Conservation (phyloP, 2,113 vertebrate genomes). For the Microcebus jonahi region DNA sequence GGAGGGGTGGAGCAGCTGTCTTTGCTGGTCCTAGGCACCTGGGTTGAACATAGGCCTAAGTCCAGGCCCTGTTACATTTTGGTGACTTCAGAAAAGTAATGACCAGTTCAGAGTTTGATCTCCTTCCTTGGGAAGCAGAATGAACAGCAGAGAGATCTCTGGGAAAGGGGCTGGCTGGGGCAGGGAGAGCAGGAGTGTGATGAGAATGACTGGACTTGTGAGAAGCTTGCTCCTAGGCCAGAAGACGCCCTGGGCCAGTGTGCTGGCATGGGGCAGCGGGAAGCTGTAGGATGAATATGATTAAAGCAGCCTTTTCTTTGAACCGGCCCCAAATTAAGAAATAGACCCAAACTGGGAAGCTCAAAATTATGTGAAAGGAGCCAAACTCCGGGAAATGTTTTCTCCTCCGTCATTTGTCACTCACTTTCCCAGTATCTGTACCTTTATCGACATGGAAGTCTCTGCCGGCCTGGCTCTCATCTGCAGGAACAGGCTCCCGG, state of each 20-base stretch:
- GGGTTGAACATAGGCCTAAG: neutral
- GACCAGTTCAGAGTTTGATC: neutral
- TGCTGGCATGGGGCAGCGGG: neutral
- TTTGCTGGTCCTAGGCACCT: neutral
- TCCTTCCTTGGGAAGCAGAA: neutral
- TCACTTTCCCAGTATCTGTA: slow-evolving; percentile 3
- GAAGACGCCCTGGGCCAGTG: neutral
- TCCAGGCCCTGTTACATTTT: neutral
- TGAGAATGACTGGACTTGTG: neutral
- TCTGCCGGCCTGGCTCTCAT: neutral
- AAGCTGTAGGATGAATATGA: neutral
- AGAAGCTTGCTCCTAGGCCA: neutral
- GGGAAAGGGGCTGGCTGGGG: neutral
- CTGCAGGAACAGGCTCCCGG: neutral
- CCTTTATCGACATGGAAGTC: neutral
- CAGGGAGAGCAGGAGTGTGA: neutral
- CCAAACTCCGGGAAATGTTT: neutral
- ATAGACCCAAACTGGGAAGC: neutral
- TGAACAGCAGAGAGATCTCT: neutral
- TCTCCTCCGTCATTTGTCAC: slow-evolving; percentile 9
- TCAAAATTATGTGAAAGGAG: neutral
- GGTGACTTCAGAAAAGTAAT: neutral
- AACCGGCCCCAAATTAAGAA: neutral
- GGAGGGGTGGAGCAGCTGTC: no score
- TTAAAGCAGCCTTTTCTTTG: neutral